Evolutionary conservation across 2,888 invertebrate species (phyloP), one percentile per base, ranked within the genome.

Genomic region (Acronicta aceris): DNA sequence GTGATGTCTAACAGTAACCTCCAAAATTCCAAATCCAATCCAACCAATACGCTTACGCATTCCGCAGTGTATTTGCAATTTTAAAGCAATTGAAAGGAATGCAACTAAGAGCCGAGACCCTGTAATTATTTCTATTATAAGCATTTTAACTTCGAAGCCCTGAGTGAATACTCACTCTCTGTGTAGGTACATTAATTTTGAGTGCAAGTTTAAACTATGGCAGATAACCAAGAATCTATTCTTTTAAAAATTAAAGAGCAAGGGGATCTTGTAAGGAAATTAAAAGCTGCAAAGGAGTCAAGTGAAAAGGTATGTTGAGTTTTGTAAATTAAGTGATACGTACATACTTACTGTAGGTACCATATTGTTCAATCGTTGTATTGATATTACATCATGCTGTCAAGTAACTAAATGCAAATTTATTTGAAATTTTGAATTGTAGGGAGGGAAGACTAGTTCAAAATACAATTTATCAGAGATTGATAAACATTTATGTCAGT

Each of bases 231-330:
- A 81, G 92, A 92, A 76, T 51, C 71, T 64, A 79, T 94, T 68
- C 78, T 88, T 60, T 85, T 89, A 70, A 89, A 92, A 89, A 94
- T 94, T 60, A 90, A 93, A 84, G 93, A 92, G 82, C 98, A 98
- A 90, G 98, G 97, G 71, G 97, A 98, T 87, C 89, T 97, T 76
- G 97, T 98, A 52, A 95, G 98, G 82, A 97, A 97, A 92, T 93
- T 98, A 68, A 98, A 98, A 93, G 95, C 96, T 72, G 96, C 96
- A 33, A 97, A 98, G 91, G 97, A 97, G 89, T 95, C 96, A 53
- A 96, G 95, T 87, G 96, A 96, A 76, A 96, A 96, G 97, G 98
- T 98, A 51, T 59, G 74, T 65, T 47, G 0, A 16, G 45, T 49
- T 41, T 8, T 47, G 16, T 33, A 49, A 33, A 50, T 42, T 15